Evolutionary conservation across 1,140 invertebrate genomes (phyloP), one percentile per base, ranked within the genome.

Genomic region (Drosophila leontia): DNA sequence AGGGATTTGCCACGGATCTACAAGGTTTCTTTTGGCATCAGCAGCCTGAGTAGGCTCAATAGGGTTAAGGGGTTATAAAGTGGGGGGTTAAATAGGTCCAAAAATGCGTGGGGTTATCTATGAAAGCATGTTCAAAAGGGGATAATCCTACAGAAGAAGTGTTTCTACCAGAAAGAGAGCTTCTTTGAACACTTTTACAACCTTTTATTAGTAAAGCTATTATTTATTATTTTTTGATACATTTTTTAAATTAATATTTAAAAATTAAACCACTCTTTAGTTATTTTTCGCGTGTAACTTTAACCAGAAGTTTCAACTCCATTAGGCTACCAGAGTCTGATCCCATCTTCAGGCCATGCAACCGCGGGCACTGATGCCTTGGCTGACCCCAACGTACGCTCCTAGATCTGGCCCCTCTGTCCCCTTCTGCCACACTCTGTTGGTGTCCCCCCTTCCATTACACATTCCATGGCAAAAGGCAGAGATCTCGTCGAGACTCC

Each of bases 1-100:
- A 88, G 84, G 84, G 85, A 88, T 88, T 88, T 88, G 85, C 85
- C 80, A 88, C 69, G 84, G 84, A 90, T 88, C 78, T 72, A 84
- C 53, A 88, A 75, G 79, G 80, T 78, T 87, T 87, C 78, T 63
- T 77, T 69, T 26, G 44, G 12, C 57, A 76, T 37, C 48, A 17
- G 47, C 47, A 32, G 26, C 15, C 68, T 55, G 58, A 78, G 42
- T 61, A 47, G 45, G 56, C 65, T 37, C 39, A 56, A 51, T 19
- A 32, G 62, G 35, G 57, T 17, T 44, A 60, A 35, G 39, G 26
- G 23, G 53, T 7, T 37, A 59, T 35, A 35, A 59, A 34, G 26
- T 65, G 26, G 44, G 35, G 35, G 45, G 15, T 35, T 68, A 45
- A 61, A 62, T 60, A 13, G 11, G 7, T 11, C 0, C 0, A 19